Evolutionary conservation across 2,113 vertebrate genomes (phyloP).

Genomic region (Parus major): DNA sequence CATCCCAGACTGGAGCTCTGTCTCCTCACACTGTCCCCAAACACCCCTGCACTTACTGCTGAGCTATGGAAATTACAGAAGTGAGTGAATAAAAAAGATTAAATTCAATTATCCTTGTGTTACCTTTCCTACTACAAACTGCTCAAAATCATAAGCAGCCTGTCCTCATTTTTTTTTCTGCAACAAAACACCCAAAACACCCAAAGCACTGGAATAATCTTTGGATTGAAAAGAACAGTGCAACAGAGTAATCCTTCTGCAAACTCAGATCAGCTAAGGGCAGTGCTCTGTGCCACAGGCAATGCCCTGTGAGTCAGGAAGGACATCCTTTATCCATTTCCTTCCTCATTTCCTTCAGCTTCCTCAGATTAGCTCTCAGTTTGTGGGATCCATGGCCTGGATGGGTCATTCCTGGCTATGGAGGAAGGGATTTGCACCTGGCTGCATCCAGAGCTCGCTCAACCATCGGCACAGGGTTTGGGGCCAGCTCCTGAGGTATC

Average conservation of each 20-base stretch:
- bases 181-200: not conserved
- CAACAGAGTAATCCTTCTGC: not conserved
- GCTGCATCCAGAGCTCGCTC: not conserved
- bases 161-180: not conserved
- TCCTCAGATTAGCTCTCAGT: not conserved
- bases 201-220: not conserved
- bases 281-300: not conserved
- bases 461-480: rapidly evolving
- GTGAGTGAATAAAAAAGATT: not conserved
- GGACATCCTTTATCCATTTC: not conserved
- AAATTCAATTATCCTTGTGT: not conserved
- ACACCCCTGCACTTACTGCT: not conserved
- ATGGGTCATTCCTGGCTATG: not conserved
- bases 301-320: not conserved
- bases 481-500: not conserved
- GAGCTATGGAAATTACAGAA: not conserved
- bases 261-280: not conserved
- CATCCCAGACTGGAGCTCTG: not conserved
- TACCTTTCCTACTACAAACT: not conserved
- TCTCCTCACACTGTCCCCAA: not conserved
- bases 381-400: not conserved
- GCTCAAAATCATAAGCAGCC: not conserved
- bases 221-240: not conserved
- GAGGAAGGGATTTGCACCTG: not conserved
- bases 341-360: not conserved